These are phyloP conservation scores for Monopis laevigella DNA, from an alignment of 2,888 invertebrate genomes.

Conservation along the genomic window DNA sequence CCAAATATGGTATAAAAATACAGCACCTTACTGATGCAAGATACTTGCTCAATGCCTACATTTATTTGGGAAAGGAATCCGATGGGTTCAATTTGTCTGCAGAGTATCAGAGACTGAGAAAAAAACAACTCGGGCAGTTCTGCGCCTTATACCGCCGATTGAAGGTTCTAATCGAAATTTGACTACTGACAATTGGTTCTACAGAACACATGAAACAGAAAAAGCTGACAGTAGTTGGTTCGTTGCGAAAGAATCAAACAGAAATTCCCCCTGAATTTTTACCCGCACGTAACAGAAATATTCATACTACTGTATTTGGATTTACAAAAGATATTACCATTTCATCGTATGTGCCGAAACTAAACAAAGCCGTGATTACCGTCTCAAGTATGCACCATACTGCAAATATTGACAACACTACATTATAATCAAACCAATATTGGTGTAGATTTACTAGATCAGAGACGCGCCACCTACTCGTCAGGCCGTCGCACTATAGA, in stretches of 20 bases:
- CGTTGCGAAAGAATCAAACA: slow-evolving; percentile 15
- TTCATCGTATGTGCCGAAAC: slow-evolving; percentile 17
- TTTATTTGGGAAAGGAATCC: slow-evolving; percentile 19
- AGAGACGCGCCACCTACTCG: slow-evolving; percentile 14
- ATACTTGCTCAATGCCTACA: slow-evolving; percentile 17
- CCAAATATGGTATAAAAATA: slow-evolving; percentile 15
- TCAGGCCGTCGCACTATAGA: slow-evolving; percentile 13
- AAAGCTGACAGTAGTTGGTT: slow-evolving; percentile 17
- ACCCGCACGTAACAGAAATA: slow-evolving; percentile 11
- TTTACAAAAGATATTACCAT: slow-evolving; percentile 17
- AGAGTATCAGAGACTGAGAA: slow-evolving; percentile 15
- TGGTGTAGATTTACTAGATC: slow-evolving; percentile 13
- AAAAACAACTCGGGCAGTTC: slow-evolving; percentile 17
- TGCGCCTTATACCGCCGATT: slow-evolving; percentile 17
- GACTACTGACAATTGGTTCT: slow-evolving; percentile 23
- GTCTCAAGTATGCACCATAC: slow-evolving; percentile 19
- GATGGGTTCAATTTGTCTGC: slow-evolving; percentile 17
- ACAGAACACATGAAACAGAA: background rate
- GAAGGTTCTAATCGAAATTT: slow-evolving; percentile 17
- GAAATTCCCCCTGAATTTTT: slow-evolving; percentile 16
- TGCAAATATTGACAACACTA: slow-evolving; percentile 10
- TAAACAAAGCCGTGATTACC: slow-evolving; percentile 17
- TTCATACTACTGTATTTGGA: slow-evolving; percentile 14
- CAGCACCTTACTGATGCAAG: slow-evolving; percentile 11
- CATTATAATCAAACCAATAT: slow-evolving; percentile 14